phyloP scores from a whole-genome alignment of 1,140 invertebrate genomes.

The Lucilia cuprina region DNA sequence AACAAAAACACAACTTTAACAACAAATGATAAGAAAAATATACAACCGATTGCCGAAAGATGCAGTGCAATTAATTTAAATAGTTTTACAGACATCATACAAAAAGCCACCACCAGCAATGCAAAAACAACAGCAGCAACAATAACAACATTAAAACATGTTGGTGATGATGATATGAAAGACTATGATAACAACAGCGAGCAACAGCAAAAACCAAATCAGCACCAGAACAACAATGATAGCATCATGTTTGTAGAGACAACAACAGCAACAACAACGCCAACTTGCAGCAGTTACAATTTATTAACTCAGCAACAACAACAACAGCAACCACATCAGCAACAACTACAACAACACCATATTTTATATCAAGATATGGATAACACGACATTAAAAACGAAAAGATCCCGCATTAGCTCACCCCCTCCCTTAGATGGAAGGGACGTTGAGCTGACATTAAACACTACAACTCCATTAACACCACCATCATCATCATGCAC shows the following conservation, averaged over 20 bases:
- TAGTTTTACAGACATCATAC: constrained; percentile 41
- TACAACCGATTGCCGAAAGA: constrained; percentile 31
- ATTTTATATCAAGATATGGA: constrained; percentile 5
- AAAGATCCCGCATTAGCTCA: constrained; percentile 45
- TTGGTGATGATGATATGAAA: constrained; percentile 39
- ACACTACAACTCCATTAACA: not conserved
- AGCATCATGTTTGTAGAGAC: not conserved
- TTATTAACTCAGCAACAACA: constrained; percentile 25
- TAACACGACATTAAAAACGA: constrained; percentile 17
- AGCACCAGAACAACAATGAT: constrained; percentile 21
- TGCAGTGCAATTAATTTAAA: constrained; percentile 39
- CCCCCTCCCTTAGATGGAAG: constrained; percentile 57
- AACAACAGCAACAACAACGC: constrained; percentile 17
- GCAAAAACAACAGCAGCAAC: constrained; percentile 23
- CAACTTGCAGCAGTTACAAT: constrained; percentile 39
- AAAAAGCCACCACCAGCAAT: constrained; percentile 37
- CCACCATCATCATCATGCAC: not conserved
- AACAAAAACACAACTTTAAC: constrained; percentile 24
- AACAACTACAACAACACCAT: constrained; percentile 15
- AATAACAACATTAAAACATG: constrained; percentile 28
- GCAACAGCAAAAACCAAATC: constrained; percentile 35
- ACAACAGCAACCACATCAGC: constrained; percentile 40
- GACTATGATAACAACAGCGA: constrained; percentile 52
- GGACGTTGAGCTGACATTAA: constrained; percentile 53
- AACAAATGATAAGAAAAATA: constrained; percentile 24